phyloP scores from a whole-genome alignment of 2,113 vertebrate genomes.

The Struthio camelus region DNA sequence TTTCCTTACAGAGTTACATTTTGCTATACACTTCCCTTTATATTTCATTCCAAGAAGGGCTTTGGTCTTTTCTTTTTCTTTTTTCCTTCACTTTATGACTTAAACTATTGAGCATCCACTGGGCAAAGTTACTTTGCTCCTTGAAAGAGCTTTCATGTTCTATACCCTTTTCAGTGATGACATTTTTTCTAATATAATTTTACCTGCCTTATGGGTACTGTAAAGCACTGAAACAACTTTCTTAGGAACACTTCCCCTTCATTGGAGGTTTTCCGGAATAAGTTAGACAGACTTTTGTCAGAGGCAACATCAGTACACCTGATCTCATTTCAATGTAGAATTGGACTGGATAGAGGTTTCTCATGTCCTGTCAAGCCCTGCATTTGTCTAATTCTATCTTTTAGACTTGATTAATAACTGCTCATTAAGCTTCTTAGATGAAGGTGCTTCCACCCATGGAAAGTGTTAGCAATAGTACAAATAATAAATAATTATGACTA shows the following conservation, averaged over 20 bases:
- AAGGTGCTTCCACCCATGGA: background rate
- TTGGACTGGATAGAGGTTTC: background rate
- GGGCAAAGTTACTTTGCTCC: background rate
- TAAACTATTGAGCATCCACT: background rate
- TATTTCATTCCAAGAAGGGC: background rate
- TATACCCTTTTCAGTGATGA: background rate
- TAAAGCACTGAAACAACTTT: background rate
- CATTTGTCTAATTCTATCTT: background rate
- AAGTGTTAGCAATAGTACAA: background rate
- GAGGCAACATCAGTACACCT: background rate
- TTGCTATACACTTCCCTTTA: background rate
- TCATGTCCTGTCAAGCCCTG: background rate
- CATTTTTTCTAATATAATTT: constrained; percentile 1
- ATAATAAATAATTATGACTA: background rate
- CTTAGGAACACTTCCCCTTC: background rate
- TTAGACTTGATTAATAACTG: background rate
- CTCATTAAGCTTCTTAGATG: background rate
- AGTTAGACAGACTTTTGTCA: background rate
- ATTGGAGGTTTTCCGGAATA: background rate
- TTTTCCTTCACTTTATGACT: background rate
- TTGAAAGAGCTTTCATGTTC: background rate
- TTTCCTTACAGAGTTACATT: background rate
- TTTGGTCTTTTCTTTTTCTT: background rate
- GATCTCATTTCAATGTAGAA: background rate
- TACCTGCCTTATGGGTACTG: background rate